phyloP scores from a whole-genome alignment of 2,888 invertebrate genomes.

The Deroplatys truncata region DNA sequence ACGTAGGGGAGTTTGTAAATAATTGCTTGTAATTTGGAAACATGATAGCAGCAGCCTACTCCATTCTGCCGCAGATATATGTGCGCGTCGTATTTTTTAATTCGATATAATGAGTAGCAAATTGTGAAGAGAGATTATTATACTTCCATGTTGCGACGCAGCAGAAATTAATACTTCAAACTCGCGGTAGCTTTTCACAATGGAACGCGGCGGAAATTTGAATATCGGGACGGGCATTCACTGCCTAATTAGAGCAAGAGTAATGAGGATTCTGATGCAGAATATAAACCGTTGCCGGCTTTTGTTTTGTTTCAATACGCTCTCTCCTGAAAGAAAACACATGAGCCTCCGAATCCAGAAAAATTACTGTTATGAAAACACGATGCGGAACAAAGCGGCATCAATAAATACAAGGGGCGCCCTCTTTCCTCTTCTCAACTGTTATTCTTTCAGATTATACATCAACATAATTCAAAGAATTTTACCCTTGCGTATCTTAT shows the following conservation, averaged over 20 bases:
- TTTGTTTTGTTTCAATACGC: not conserved
- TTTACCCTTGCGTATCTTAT: too few relatives aligned
- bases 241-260: not conserved
- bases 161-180: not conserved
- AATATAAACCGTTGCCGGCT: not conserved
- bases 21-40: conserved; percentile 12
- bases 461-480: too few relatives aligned
- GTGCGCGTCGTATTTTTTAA: not conserved
- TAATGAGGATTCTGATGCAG: not conserved
- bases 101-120: conserved; percentile 9
- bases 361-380: not conserved
- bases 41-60: not conserved
- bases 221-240: not conserved
- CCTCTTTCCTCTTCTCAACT: not conserved
- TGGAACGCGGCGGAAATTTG: not conserved
- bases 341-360: not conserved
- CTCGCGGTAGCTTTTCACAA: not conserved
- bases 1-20: not conserved
- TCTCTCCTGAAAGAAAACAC: not conserved
- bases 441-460: too few relatives aligned
- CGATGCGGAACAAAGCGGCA: not conserved
- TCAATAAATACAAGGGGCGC: not conserved
- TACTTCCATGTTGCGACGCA: not conserved
- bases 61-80: not conserved
- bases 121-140: conserved; percentile 4